These are phyloP conservation scores for Rallus limicola DNA, from an alignment of 2,113 vertebrate genomes.

Conservation along the genomic window DNA sequence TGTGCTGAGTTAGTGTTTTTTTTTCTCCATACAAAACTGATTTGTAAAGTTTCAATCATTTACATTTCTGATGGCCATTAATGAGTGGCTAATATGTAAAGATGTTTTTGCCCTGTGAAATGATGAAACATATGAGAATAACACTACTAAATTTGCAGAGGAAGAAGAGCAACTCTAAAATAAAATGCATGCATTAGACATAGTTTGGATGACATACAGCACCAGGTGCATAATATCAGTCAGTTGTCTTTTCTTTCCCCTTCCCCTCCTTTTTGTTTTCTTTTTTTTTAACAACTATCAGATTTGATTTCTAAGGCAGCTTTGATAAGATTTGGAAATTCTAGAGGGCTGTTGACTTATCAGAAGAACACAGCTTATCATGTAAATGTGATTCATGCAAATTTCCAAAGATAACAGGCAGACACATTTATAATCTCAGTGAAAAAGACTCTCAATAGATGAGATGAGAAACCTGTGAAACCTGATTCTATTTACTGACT, in stretches of 20 bases:
- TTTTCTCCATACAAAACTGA: neutral
- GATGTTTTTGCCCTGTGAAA: neutral
- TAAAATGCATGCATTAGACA: conserved; percentile 1
- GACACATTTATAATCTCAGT: conserved; percentile 20
- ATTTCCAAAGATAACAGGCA: conserved; percentile 65
- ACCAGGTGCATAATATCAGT: neutral
- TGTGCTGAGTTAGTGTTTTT: neutral
- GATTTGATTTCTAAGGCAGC: conserved; percentile 39
- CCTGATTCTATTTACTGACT: conserved; percentile 10
- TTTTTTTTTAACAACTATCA: neutral
- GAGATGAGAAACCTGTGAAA: conserved; percentile 34
- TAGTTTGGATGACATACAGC: neutral
- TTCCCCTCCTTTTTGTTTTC: neutral
- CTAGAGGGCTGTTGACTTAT: conserved; percentile 62
- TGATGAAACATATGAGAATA: neutral
- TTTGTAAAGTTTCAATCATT: neutral
- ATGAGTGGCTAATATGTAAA: neutral
- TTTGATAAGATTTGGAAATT: conserved; percentile 68
- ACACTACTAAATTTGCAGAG: neutral
- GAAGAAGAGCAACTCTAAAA: conserved; percentile 9
- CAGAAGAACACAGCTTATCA: conserved; percentile 64
- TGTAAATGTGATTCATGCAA: conserved; percentile 66
- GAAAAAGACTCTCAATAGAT: conserved; percentile 14
- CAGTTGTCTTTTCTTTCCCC: neutral
- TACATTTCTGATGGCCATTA: neutral